These are phyloP conservation scores for Eleginops maclovinus DNA, from an alignment of 2,113 vertebrate genomes.

Conservation along the genomic window DNA sequence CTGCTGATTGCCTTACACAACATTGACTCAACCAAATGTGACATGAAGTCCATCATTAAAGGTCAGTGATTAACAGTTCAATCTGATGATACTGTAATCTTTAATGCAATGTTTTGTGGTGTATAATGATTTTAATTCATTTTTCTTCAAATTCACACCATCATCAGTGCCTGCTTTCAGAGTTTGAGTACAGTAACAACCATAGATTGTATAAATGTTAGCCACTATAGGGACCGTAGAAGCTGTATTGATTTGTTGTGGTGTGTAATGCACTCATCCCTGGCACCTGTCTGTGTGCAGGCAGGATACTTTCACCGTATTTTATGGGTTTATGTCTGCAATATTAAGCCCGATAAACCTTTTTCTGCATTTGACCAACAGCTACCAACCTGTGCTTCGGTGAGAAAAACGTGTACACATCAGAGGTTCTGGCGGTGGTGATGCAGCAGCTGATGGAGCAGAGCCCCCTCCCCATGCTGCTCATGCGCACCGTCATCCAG, in stretches of 20 bases:
- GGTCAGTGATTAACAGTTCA: conserved; percentile 77
- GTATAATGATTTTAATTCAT: background rate
- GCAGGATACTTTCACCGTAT: too few species aligned
- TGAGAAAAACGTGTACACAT: conserved; percentile 94
- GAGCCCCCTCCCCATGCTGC: conserved; percentile 92
- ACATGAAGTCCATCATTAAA: conserved; percentile 99
- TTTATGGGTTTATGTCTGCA: too few species aligned
- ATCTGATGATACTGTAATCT: background rate
- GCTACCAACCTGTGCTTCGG: conserved; percentile 95
- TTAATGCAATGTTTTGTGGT: background rate
- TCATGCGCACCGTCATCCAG: conserved; percentile 98
- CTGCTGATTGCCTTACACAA: conserved; percentile 94
- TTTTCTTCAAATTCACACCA: background rate
- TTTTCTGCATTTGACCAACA: background rate
- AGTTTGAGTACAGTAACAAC: background rate
- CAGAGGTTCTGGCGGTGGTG: conserved; percentile 95
- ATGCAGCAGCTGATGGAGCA: conserved; percentile 99
- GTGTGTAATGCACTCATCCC: too few species aligned
- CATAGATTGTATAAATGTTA: background rate
- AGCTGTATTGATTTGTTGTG: background rate
- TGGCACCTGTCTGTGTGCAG: too few species aligned
- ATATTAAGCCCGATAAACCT: too few species aligned
- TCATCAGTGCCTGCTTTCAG: background rate
- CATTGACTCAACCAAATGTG: conserved; percentile 93
- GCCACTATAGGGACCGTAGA: background rate